These are phyloP conservation scores for Cuculus canorus DNA, from an alignment of 2,797 vertebrate genomes.

Conservation along the genomic window DNA sequence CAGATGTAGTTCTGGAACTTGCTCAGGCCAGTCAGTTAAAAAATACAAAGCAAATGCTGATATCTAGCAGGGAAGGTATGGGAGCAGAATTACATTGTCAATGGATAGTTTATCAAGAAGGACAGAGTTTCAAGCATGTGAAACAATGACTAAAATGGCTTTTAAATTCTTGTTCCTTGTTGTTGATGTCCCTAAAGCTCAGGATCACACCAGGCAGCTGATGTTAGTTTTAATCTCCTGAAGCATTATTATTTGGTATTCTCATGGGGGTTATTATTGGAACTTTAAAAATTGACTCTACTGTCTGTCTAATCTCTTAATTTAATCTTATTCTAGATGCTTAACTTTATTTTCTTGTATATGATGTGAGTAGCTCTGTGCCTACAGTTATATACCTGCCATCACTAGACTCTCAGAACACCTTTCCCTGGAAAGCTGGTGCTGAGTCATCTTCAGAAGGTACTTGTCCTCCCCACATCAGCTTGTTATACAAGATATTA, in stretches of 20 bases:
- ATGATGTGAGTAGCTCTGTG: background rate
- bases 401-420: background rate
- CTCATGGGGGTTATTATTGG: slow-evolving; percentile 20
- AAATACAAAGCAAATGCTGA: background rate
- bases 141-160: background rate
- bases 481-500: background rate
- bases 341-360: slow-evolving; percentile 3
- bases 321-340: background rate
- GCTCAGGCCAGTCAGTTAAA: background rate
- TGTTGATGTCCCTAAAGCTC: background rate
- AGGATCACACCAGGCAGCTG: background rate
- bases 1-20: background rate
- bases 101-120: background rate
- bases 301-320: slow-evolving; percentile 18
- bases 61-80: background rate
- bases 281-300: slow-evolving; percentile 33
- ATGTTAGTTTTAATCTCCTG: background rate
- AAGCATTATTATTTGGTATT: slow-evolving; percentile 14
- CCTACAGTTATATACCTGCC: background rate
- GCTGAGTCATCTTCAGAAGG: slow-evolving; percentile 20
- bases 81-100: background rate
- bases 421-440: slow-evolving; percentile 2
- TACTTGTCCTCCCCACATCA: background rate
- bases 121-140: background rate
- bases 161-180: background rate